Evolutionary conservation across 1,140 invertebrate genomes (phyloP), one percentile per base, ranked within the genome.

Genomic region (Philotrypesis tridentata): DNA sequence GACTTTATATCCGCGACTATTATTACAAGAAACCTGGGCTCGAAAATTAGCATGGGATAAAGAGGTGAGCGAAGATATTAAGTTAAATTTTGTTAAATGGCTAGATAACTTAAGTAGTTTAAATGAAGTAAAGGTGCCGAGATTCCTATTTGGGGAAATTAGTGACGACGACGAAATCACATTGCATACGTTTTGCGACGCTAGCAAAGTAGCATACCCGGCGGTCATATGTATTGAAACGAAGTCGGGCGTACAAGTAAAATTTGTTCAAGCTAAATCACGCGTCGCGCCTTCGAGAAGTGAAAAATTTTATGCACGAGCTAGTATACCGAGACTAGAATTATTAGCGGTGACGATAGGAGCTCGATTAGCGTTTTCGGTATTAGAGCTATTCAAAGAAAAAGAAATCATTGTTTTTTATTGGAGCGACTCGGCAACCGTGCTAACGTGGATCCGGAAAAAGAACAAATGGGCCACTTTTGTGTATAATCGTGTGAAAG

Each of bases 251-350:
- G 25, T 60, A 5, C 6, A 60, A 60, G 5, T 74, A 29, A 9
- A 14, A 12, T 74, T 74, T 2, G 11, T 90, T n/a, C 65, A 86
- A 61, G 84, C 85, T 21, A 90, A 90, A 80, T 63, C 84, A 31
- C 63, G 88, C 75, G 83, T 90, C 5, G 82, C 89, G 11, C 89
- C 90, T 14, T 27, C 84, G 23, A 87, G 87, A 11, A 8, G 55
- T 9, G 63, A 65, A 27, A 65, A 27, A 5, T 60, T 11, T 4
- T 2, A 27, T 65, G 63, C n/a, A 70, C 79, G 81, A 63, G 67
- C 85, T 2, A 88, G 86, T 4, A 87, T 90, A 61, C 88, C 88
- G 0, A 80, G 87, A 63, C 78, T 91, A 17, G 88, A 89, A 84
- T 77, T 91, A 11, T 48, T 90, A 63, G 89, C 85, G 11, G 86